Evolutionary conservation across 2,113 vertebrate genomes (phyloP), one percentile per base, ranked within the genome.

Genomic region (Hippotragus niger): DNA sequence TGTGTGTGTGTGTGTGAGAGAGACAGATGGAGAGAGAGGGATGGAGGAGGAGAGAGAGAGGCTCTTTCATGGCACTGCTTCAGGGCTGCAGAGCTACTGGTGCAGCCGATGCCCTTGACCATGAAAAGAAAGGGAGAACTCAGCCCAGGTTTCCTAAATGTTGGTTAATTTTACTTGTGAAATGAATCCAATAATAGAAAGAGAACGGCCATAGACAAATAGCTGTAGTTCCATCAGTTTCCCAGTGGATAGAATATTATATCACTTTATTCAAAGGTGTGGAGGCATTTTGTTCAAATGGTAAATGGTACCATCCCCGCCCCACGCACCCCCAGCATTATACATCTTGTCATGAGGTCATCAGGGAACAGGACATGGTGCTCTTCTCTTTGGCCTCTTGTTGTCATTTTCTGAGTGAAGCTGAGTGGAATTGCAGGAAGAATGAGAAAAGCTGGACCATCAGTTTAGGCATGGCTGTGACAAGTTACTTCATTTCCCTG

Each of bases 111-210:
- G 45, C 36, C 25, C 17, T 83, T 74, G 84, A n/a, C 25, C 19
- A 8, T 47, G 45, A 78, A 80, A 16, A 64, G n/a, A 53, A 43
- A 78, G n/a, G 36, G 17, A 29, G 64, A 91, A 40, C 47, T 50
- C 27, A 81, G 9, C 12, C 23, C 17, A 80, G 40, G 36, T 86
- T 81, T 87, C 17, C 10, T 93, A 74, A 74, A 86, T 60, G 40
- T 21, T 87, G 60, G 25, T 52, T 87, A 33, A 86, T 31, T 93
- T 74, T 58, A 29, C 23, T 58, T 53, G 36, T 13, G 23, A 53
- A 91, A 87, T 83, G 60, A 76, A 78, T 78, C 23, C 17, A 85
- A 12, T 50, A 55, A 74, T 15, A 87, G 23, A 71, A 81, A 95
- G 86, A 87, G 3, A 64, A 60, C 43, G n/a, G 29, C 6, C 25